Percentiles rank a stretch among this genome's conserved stretches.
Evolutionary conservation across 2,113 vertebrate species (phyloP).

Genomic region (Elanoides forficatus): DNA sequence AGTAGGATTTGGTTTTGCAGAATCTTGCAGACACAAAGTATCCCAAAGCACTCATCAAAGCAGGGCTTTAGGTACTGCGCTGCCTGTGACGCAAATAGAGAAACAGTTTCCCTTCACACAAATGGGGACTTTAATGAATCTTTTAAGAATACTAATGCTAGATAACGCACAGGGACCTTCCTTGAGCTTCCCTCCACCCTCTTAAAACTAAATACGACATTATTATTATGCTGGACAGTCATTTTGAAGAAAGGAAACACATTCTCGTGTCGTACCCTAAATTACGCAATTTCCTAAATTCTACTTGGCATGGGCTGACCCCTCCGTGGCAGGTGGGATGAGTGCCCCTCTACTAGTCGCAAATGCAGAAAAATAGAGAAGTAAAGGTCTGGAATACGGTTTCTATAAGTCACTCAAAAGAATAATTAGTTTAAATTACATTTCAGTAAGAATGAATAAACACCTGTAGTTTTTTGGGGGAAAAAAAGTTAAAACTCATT

Average conservation of each 20-base stretch:
- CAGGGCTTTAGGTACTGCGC: not conserved
- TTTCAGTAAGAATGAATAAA: not conserved
- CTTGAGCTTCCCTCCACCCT: not conserved
- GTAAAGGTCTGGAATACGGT: not conserved
- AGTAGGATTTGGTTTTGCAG: not conserved
- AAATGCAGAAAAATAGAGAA: not conserved
- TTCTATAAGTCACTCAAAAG: not conserved
- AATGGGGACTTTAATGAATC: not conserved
- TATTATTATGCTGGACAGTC: not conserved
- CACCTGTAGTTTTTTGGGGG: rapidly evolving
- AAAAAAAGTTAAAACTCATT: not conserved
- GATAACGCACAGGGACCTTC: not conserved
- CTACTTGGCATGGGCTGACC: not conserved
- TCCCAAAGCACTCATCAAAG: not conserved
- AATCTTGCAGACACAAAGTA: not conserved
- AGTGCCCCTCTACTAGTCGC: not conserved
- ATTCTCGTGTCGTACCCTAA: not conserved
- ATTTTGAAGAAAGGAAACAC: not conserved
- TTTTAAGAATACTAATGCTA: not conserved
- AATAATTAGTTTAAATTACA: not conserved
- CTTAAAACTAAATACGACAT: no score
- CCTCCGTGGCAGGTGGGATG: not conserved
- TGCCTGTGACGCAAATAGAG: not conserved
- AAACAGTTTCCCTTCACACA: not conserved
- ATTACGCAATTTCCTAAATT: not conserved